Evolutionary conservation across 2,113 vertebrate genomes (phyloP).

Genomic region (Nannobrachium achirus): DNA sequence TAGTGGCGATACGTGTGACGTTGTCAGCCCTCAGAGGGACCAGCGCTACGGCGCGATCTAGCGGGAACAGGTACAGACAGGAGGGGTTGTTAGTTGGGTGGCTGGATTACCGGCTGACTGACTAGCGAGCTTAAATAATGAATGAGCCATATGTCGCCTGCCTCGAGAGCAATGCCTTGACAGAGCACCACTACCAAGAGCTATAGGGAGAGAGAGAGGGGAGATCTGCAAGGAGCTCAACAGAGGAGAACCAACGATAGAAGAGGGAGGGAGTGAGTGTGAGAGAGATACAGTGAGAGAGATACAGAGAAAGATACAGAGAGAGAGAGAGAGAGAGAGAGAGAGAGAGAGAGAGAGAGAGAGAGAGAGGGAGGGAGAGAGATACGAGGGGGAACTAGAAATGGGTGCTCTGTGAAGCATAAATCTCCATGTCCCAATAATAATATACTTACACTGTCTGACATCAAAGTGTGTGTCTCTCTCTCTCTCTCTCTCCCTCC

Average conservation of each 20-base stretch:
- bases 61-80: constrained; percentile 43
- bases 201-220: constrained; percentile 9
- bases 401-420: too few relatives aligned
- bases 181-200: constrained; percentile 35
- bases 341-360: not conserved
- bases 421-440: too few relatives aligned
- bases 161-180: constrained; percentile 34
- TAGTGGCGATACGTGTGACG: too few relatives aligned
- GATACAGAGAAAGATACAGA: not conserved
- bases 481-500: not conserved
- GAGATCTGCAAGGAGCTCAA: not conserved
- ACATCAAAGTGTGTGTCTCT: not conserved
- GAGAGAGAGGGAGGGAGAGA: not conserved
- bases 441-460: too few relatives aligned
- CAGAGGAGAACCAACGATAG: not conserved
- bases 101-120: constrained; percentile 54
- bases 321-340: constrained; percentile 15
- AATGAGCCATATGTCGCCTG: constrained; percentile 69
- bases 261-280: not conserved
- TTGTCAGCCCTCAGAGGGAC: constrained; percentile 35
- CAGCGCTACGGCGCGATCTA: constrained; percentile 38
- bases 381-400: constrained; percentile 12
- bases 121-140: constrained; percentile 68
- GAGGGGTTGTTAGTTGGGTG: constrained; percentile 39
- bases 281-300: not conserved